A percentile compares a stretch with the other conserved stretches of the same genome.
phyloP scores from a whole-genome alignment of 2,113 vertebrate species.

The Mionectes macconnelli region DNA sequence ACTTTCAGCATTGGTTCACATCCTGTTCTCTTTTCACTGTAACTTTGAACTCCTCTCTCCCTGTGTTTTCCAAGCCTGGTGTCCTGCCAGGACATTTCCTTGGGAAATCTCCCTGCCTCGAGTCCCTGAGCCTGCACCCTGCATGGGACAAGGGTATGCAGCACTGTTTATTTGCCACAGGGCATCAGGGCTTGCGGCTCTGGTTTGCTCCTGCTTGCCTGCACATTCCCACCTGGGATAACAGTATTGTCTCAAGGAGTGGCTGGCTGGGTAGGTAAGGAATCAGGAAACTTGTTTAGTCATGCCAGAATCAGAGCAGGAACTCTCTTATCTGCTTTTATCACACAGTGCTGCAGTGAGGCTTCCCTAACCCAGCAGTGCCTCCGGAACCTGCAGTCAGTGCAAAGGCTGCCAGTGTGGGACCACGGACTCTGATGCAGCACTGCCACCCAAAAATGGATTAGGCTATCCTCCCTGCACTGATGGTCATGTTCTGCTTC shows the following conservation, averaged over 20 bases:
- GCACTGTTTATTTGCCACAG: neutral
- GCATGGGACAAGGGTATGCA: rapidly evolving
- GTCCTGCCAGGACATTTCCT: neutral
- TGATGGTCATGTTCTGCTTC: rapidly evolving
- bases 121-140: neutral
- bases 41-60: neutral
- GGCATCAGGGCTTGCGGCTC: neutral
- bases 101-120: neutral
- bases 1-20: neutral
- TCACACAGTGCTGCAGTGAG: neutral
- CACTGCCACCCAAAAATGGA: rapidly evolving
- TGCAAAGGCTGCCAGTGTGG: rapidly evolving
- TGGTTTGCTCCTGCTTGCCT: slow-evolving; percentile 45
- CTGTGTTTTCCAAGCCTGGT: neutral
- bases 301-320: slow-evolving; percentile 18
- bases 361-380: neutral
- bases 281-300: slow-evolving; percentile 57
- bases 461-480: neutral
- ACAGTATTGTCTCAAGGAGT: slow-evolving; percentile 64
- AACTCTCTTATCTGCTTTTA: slow-evolving; percentile 20
- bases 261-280: neutral
- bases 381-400: rapidly evolving
- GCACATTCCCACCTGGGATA: slow-evolving; percentile 20
- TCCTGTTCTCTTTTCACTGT: neutral
- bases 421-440: rapidly evolving